Base-by-base conservation (phyloP, 2,888 invertebrate species). In the Piscicola geometra region DNA sequence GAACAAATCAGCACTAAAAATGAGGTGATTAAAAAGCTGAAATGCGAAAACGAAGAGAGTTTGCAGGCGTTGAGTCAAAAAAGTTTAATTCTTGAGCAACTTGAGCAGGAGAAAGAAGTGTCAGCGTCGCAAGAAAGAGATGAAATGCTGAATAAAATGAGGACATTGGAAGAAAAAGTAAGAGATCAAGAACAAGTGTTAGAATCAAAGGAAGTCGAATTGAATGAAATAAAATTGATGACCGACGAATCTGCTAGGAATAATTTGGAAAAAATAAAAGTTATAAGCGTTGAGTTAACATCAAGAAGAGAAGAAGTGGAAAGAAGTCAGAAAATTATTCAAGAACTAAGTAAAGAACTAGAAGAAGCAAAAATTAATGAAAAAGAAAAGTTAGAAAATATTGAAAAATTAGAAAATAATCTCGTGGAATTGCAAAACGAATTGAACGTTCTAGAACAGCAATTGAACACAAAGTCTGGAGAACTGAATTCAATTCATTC, bases 211-310 rank as follows among this genome's bases (percentile, higher is more conserved):
- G 35, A 32, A 69, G 21, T 32, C 32, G 35, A 0, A 28, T 33
- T 52, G 56, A 28, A 5, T 1, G 73, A 56, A 28, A 32, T 73
- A 21, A 70, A 73, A 50, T 33, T 33, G n/a, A n/a, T n/a, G n/a
- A n/a, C n/a, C n/a, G n/a, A n/a, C n/a, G n/a, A n/a, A n/a, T n/a
- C n/a, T n/a, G n/a, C n/a, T n/a, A n/a, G n/a, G n/a, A n/a, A n/a
- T n/a, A n/a, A n/a, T 25, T 56, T 60, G 21, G 18, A 28, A 0
- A n/a, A 21, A 12, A 60, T 60, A 36, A 50, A 73, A 30, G 50
- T 15, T 47, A 47, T 15, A 47, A 47, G 9, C 50, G 50, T 47
- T 21, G 50, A 47, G 21, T 47, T 47, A 47, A 47, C 9, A 47
- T 47, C 21, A 47, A 21, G 21, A 47, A 47, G 21, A 47, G 12